phyloP scores from a whole-genome alignment of 2,113 vertebrate species.

The Gallinago jamesoni region DNA sequence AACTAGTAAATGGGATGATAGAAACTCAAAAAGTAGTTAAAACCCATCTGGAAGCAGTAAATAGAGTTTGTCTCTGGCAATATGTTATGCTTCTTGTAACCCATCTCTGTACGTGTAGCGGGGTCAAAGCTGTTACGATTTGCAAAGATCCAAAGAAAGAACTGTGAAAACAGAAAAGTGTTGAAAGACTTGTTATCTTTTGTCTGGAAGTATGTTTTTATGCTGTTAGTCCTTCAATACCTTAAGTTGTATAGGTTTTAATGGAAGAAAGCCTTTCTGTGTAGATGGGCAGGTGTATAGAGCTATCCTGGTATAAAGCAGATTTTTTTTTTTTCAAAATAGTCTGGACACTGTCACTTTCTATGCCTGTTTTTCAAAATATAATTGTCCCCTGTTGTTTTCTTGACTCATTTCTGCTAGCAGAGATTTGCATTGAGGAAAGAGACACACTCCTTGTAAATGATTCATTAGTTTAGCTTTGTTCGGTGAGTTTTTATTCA shows the following conservation, averaged over 20 bases:
- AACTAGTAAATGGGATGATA: background rate
- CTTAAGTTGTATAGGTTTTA: background rate
- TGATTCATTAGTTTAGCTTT: background rate
- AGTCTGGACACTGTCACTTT: rapidly evolving
- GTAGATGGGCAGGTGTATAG: no score
- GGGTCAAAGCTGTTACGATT: background rate
- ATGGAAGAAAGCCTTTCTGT: background rate
- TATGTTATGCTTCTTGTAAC: background rate
- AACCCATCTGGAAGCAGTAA: background rate
- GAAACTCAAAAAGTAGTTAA: background rate
- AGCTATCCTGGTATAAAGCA: background rate
- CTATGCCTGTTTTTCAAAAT: background rate
- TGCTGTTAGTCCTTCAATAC: background rate
- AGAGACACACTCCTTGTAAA: background rate
- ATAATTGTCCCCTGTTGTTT: background rate
- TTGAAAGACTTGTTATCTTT: background rate
- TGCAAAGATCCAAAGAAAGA: background rate
- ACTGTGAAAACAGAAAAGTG: background rate
- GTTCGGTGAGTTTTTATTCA: background rate
- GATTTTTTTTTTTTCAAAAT: background rate
- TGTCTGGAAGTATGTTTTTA: background rate
- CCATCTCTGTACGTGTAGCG: background rate
- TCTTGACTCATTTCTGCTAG: rapidly evolving
- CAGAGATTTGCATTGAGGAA: background rate
- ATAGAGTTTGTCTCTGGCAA: background rate